Percentiles rank a stretch among this genome's conserved stretches.
These are phyloP conservation scores for Pristionchus arcanus DNA, from an alignment of 2,888 invertebrate species.

Conservation along the genomic window DNA sequence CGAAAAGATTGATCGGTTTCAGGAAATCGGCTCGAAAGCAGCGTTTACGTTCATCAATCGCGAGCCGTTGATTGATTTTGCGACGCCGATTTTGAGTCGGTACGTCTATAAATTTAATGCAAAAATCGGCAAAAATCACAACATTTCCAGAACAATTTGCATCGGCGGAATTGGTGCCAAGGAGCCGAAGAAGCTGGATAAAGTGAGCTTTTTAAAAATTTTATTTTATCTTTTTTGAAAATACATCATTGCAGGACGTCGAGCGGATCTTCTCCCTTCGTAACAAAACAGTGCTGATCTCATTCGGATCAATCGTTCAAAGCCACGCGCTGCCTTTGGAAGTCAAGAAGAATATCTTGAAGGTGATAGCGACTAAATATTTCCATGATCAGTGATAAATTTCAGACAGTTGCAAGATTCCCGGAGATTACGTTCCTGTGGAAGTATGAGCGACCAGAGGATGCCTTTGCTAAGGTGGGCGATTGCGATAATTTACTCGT, in stretches of 20 bases:
- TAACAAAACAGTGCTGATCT: neutral
- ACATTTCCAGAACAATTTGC: neutral
- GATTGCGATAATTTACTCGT: neutral
- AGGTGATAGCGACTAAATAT: too few species aligned
- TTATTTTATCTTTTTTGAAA: too few species aligned
- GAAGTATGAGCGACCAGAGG: constrained; percentile 35
- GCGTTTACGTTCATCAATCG: constrained; percentile 28
- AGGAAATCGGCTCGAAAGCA: constrained; percentile 15
- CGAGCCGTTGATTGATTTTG: constrained; percentile 12
- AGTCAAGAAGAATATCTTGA: neutral
- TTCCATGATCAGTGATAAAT: neutral
- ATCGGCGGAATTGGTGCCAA: constrained; percentile 37
- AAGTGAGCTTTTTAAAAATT: neutral
- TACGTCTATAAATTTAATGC: neutral
- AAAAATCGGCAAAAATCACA: neutral
- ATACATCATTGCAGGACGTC: neutral
- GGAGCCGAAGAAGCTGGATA: constrained; percentile 9
- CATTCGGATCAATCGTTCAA: constrained; percentile 5
- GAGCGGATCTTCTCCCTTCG: neutral
- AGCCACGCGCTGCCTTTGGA: neutral
- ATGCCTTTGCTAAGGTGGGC: neutral
- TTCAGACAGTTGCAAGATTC: constrained; percentile 9
- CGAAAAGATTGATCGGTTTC: neutral
- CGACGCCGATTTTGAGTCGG: constrained; percentile 27
- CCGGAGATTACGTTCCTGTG: constrained; percentile 24